phyloP scores from a whole-genome alignment of 2,113 vertebrate species.

The Tonatia bakeri region DNA sequence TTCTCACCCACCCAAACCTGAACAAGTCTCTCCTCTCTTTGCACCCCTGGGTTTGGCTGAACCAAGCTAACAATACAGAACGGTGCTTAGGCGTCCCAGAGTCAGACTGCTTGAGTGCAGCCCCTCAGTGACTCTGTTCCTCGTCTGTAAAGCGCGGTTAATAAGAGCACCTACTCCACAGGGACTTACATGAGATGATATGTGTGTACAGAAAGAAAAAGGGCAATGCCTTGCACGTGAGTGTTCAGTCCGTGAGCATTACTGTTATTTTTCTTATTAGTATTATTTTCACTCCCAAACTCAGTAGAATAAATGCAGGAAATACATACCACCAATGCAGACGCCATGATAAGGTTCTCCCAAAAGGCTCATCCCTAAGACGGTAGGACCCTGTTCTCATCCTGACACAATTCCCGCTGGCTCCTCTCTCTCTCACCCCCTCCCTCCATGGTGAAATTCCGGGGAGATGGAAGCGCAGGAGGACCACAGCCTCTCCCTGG shows the following conservation, averaged over 20 bases:
- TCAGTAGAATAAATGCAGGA: constrained; percentile 9
- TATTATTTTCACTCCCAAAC: not conserved
- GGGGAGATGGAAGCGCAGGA: not conserved
- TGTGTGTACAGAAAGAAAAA: not conserved
- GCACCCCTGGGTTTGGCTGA: not conserved
- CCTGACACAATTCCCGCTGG: not conserved
- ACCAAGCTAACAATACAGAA: not conserved
- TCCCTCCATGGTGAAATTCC: not conserved
- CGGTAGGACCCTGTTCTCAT: not conserved
- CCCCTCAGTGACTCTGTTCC: not conserved
- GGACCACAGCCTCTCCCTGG: not conserved
- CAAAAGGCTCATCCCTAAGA: not conserved
- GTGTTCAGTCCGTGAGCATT: not conserved
- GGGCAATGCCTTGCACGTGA: not conserved
- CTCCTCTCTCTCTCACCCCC: not conserved
- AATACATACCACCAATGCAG: not conserved
- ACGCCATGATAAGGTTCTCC: not conserved
- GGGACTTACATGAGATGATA: not conserved
- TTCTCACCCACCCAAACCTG: not conserved
- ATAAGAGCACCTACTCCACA: not conserved
- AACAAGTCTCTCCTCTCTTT: not conserved
- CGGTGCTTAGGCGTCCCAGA: not conserved
- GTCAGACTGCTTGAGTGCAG: not conserved
- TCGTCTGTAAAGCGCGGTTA: not conserved
- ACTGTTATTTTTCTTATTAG: not conserved